A percentile compares a stretch with the other conserved stretches of the same genome.
phyloP scores from a whole-genome alignment of 2,888 invertebrate genomes.

The Paralinhomoeus sp. region DNA sequence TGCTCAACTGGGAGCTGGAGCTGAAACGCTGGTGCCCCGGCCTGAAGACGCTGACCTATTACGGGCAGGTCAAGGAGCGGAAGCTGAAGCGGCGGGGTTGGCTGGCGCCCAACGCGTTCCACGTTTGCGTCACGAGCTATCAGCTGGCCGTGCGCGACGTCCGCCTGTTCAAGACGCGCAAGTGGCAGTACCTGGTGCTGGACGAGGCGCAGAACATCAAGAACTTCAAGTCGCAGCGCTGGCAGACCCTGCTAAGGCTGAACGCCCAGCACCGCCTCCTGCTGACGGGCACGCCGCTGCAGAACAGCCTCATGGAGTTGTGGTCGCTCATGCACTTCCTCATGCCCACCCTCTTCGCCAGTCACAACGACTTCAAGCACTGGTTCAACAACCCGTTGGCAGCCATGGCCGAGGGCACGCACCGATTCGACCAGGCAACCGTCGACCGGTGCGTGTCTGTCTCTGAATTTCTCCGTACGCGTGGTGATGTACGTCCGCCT shows the following conservation, averaged over 20 bases:
- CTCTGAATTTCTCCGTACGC: no score
- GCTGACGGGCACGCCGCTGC: slow-evolving; percentile 40
- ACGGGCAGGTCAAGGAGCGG: slow-evolving; percentile 82
- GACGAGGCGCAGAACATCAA: slow-evolving; percentile 97
- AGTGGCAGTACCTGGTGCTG: slow-evolving; percentile 90
- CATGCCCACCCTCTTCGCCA: slow-evolving; percentile 88
- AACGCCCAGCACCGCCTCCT: slow-evolving; percentile 68
- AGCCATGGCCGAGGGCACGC: slow-evolving; percentile 77
- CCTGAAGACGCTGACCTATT: slow-evolving; percentile 93
- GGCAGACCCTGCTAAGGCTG: slow-evolving; percentile 86
- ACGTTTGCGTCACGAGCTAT: slow-evolving; percentile 35
- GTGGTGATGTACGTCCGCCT: no score
- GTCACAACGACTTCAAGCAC: slow-evolving; percentile 77
- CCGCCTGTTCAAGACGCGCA: slow-evolving; percentile 79
- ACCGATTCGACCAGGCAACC: slow-evolving; percentile 67
- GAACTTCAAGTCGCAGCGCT: slow-evolving; percentile 93
- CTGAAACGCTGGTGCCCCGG: slow-evolving; percentile 99
- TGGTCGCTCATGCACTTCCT: slow-evolving; percentile 96
- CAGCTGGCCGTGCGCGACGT: slow-evolving; percentile 85
- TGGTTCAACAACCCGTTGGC: slow-evolving; percentile 96
- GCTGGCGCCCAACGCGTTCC: slow-evolving; percentile 96
- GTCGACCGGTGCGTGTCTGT: no score
- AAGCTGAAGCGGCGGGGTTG: slow-evolving; percentile 44
- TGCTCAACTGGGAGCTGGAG: slow-evolving; percentile 99
- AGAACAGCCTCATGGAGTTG: slow-evolving; percentile 82